Conservation (phyloP, 1,140 invertebrate genomes). For the Sinella curviseta region DNA sequence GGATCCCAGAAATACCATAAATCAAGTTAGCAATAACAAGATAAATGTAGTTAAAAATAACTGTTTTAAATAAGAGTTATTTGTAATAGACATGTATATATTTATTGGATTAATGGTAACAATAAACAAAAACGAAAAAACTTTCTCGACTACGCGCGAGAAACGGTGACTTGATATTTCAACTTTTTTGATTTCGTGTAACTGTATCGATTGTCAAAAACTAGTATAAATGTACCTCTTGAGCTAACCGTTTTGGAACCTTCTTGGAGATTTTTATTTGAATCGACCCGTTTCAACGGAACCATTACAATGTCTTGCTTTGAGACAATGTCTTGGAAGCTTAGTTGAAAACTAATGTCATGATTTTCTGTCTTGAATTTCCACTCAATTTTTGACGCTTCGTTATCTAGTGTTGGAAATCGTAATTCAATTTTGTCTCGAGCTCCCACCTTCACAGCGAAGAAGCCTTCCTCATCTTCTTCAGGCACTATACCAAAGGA, state of each 20-base stretch:
- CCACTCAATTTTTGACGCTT: not conserved
- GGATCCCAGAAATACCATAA: no score
- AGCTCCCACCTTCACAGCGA: not conserved
- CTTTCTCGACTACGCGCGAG: no score
- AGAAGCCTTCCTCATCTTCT: not conserved
- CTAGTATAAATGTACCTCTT: not conserved
- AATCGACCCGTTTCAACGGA: not conserved
- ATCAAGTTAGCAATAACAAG: no score
- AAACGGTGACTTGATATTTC: not conserved
- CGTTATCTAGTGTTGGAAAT: not conserved
- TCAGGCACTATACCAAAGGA: not conserved
- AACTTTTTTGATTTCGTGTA: not conserved
- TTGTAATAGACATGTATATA: no score
- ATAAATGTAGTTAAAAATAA: no score
- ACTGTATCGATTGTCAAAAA: not conserved
- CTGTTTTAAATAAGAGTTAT: no score
- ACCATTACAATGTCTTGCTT: not conserved
- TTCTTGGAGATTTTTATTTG: not conserved
- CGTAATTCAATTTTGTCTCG: not conserved
- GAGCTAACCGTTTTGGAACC: not conserved
- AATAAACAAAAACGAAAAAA: not conserved
- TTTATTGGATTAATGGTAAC: no score
- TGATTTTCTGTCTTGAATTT: constrained; percentile 6
- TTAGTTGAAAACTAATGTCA: constrained; percentile 2
- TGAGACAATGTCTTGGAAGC: not conserved